A percentile compares a stretch with the other conserved stretches of the same genome.
Conservation (phyloP, 2,888 invertebrate genomes). For the Cryptus armator region DNA sequence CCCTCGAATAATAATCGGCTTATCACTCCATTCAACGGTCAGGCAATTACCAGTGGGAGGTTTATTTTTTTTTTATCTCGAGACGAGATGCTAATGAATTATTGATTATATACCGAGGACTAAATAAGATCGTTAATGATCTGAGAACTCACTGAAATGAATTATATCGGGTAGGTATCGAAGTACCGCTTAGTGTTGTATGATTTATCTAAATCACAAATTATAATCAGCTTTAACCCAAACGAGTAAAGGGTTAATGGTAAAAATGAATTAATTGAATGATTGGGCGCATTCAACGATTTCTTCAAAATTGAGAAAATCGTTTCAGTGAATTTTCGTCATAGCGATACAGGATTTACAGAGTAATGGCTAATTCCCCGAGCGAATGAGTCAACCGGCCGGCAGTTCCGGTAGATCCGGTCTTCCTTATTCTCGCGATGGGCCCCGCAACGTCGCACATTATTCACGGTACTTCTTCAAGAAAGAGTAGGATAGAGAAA, state of each 20-base stretch:
- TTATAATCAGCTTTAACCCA: background rate
- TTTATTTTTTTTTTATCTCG: background rate
- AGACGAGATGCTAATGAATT: constrained; percentile 30
- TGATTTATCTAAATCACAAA: background rate
- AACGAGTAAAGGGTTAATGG: background rate
- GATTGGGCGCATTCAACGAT: background rate
- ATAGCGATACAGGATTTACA: constrained; percentile 1
- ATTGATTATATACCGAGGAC: constrained; percentile 15
- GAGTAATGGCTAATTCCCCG: constrained; percentile 4
- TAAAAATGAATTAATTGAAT: background rate
- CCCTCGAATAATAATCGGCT: constrained; percentile 18
- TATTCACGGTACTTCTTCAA: constrained; percentile 19
- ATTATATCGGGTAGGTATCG: background rate
- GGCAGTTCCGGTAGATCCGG: constrained; percentile 43
- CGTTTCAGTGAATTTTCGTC: background rate
- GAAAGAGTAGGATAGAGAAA: background rate
- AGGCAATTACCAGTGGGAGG: constrained; percentile 8
- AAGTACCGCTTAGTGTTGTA: no score
- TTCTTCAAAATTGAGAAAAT: constrained; percentile 18
- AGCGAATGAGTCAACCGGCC: constrained; percentile 12
- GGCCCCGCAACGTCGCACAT: constrained; percentile 16
- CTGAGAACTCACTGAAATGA: background rate
- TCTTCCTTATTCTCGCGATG: constrained; percentile 55
- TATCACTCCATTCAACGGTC: background rate
- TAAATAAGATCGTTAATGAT: background rate